phyloP scores from a whole-genome alignment of 1,140 invertebrate species.

The Drosophila carrolli region DNA sequence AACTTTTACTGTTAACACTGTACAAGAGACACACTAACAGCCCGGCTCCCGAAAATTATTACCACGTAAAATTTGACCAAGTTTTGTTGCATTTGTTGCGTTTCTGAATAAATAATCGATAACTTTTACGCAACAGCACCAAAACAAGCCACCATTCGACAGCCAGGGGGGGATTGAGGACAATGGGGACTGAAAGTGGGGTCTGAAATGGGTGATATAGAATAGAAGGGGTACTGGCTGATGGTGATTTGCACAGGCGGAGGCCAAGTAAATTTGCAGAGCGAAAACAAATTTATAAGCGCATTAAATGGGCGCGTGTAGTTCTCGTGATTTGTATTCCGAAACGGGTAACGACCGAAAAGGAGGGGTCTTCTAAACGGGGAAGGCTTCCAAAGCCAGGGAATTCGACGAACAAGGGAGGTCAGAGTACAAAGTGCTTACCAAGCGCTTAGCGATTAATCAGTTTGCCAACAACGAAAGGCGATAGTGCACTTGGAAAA shows the following conservation, averaged over 20 bases:
- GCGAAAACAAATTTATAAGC: conserved; percentile 79
- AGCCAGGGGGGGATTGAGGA: conserved; percentile 24
- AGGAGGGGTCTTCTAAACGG: conserved; percentile 9
- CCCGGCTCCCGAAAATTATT: conserved; percentile 33
- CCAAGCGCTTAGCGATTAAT: conserved; percentile 81
- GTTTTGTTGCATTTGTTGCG: conserved; percentile 70
- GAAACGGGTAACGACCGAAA: conserved; percentile 5
- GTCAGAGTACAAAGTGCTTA: conserved; percentile 69
- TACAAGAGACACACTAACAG: conserved; percentile 33
- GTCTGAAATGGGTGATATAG: conserved; percentile 1
- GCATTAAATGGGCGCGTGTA: conserved; percentile 75
- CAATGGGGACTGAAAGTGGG: conserved; percentile 6
- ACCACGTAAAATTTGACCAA: conserved; percentile 50
- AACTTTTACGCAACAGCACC: conserved; percentile 66
- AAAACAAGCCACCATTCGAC: conserved; percentile 58
- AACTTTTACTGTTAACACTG: conserved; percentile 29
- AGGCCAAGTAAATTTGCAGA: conserved; percentile 68
- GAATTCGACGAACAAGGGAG: conserved; percentile 44
- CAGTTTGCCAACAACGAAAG: conserved; percentile 69
- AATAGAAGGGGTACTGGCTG: not conserved
- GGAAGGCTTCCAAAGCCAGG: not conserved
- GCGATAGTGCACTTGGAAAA: conserved; percentile 25
- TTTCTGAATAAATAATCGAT: conserved; percentile 76
- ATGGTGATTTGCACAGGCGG: conserved; percentile 10
- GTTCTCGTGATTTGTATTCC: conserved; percentile 70